Conservation (phyloP, 2,888 invertebrate species). For the Poecilus cupreus region DNA sequence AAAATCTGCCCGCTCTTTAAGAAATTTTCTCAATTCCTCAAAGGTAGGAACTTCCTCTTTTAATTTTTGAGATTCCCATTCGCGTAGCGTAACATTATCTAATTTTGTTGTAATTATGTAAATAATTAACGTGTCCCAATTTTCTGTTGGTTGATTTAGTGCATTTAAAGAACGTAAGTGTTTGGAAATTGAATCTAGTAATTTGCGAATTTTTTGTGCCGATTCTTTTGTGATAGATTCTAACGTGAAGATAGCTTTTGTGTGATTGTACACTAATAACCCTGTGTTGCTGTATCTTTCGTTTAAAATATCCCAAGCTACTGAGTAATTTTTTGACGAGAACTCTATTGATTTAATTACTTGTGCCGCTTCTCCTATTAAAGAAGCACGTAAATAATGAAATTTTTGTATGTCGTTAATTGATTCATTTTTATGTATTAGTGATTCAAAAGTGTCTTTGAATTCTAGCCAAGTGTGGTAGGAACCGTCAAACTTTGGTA, state of each 20-base stretch:
- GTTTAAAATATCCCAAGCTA: slow-evolving; percentile 58
- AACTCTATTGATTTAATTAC: slow-evolving; percentile 59
- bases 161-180: background rate
- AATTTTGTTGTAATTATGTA: too few species aligned
- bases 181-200: background rate
- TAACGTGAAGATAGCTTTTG: background rate
- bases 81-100: too few species aligned
- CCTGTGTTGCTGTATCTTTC: background rate
- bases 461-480: slow-evolving; percentile 60
- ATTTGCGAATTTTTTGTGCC: background rate
- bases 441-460: slow-evolving; percentile 54
- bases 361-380: slow-evolving; percentile 58
- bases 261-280: background rate
- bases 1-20: too few species aligned
- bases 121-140: too few species aligned
- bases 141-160: too few species aligned
- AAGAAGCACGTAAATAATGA: slow-evolving; percentile 57
- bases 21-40: too few species aligned
- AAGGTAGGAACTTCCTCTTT: too few species aligned
- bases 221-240: background rate
- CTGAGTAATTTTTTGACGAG: slow-evolving; percentile 59
- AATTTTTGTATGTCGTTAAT: slow-evolving; percentile 60
- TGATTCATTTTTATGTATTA: slow-evolving; percentile 55
- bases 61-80: too few species aligned
- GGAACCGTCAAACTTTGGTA: slow-evolving; percentile 57